Percentiles rank a stretch among this genome's conserved stretches.
phyloP scores from a whole-genome alignment of 2,113 vertebrate species.

The Mionectes macconnelli region DNA sequence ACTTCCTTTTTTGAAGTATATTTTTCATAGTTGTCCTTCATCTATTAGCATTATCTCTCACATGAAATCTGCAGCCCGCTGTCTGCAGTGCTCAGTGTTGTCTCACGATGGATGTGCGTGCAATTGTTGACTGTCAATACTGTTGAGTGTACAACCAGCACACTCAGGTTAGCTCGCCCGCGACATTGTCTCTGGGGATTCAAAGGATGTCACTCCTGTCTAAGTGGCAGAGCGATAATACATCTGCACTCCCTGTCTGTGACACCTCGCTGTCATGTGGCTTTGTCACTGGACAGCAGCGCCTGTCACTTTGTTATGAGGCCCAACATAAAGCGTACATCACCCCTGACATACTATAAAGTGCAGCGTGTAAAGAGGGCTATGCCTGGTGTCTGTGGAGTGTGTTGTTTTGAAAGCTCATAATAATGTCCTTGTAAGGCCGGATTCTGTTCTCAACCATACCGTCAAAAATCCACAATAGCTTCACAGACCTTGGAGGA shows the following conservation, averaged over 20 bases:
- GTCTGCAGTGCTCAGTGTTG: background rate
- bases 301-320: slow-evolving; percentile 57
- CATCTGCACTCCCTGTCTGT: slow-evolving; percentile 59
- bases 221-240: slow-evolving; percentile 32
- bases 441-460: background rate
- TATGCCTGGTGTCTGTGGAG: background rate
- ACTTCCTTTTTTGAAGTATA: background rate
- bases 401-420: background rate
- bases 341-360: background rate
- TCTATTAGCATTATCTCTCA: background rate
- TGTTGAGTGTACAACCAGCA: background rate
- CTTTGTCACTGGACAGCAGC: slow-evolving; percentile 41
- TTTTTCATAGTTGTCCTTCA: background rate
- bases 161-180: background rate
- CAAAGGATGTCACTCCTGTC: slow-evolving; percentile 46
- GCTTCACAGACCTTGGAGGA: background rate
- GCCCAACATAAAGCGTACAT: background rate
- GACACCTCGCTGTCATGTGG: slow-evolving; percentile 52
- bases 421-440: background rate
- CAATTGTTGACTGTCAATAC: slow-evolving; percentile 28
- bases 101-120: accelerated
- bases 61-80: background rate
- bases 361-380: background rate
- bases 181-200: slow-evolving; percentile 34
- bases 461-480: background rate